Evolutionary conservation across 2,888 invertebrate species (phyloP), one percentile per base, ranked within the genome.

Genomic region (Anticlea derivata): DNA sequence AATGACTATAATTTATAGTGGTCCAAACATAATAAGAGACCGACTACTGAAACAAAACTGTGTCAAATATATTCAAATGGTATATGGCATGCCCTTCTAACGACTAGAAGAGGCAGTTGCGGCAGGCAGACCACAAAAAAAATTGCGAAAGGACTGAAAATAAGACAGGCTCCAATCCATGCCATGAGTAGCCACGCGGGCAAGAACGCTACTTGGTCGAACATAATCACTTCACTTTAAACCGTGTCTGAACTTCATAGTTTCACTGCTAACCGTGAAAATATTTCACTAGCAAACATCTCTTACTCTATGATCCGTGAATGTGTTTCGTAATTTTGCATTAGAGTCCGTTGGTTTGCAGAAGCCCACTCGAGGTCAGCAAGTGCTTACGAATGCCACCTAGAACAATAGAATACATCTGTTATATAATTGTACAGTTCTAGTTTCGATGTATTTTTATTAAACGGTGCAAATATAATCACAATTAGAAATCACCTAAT

Each of bases 41-140:
- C 11, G 26, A 39, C 33, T 12, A 41, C 24, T 24, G 10, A 10
- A 26, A 29, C 23, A 17, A 26, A 7, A 17, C 23, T 30, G 23
- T 20, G 20, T 93, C 72, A 92, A 69, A 93, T 92, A 67, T 94
- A 92, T 75, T 94, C 94, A 65, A 94, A 93, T 4, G 93, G 94
- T 77, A 94, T 93, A 77, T 93, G 92, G 67, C 93, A 93, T 63
- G 93, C 91, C 73, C 94, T 91, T 62, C 94, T 91, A 46, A 94
- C 80, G 66, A 94, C 86, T 66, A 94, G 82, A 64, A 95, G 92
- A 50, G 95, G 95, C 70, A 95, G 82, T 72, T 95, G 94, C 46
- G 95, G 95, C 62, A 95, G 82, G 73, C 93, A 93, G 52, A 94
- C 86, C 59, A 94, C 91, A 73, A 94, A 92, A 66, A 95, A 91